Conservation (phyloP, 2,888 invertebrate genomes). For the Ophion obscuratus region DNA sequence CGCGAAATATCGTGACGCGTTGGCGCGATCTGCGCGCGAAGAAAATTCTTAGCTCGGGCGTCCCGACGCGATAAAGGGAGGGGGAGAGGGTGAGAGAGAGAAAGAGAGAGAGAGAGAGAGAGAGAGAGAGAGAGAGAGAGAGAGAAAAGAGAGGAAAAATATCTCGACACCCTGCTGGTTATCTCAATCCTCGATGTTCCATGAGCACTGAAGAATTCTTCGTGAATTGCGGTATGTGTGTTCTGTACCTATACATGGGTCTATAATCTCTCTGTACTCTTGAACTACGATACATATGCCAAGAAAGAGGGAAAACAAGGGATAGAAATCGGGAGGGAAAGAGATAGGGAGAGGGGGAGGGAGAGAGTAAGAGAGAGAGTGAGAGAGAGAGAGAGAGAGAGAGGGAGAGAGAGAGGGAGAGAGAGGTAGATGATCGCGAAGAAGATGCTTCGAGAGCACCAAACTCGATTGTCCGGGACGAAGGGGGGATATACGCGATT, state of each 20-base stretch:
- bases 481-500: constrained; percentile 71
- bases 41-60: constrained; percentile 53
- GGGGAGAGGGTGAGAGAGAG: neutral
- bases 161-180: constrained; percentile 65
- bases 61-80: constrained; percentile 13
- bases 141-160: constrained; percentile 8
- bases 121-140: constrained; percentile 4
- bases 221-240: constrained; percentile 41
- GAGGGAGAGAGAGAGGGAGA: constrained; percentile 57
- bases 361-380: constrained; percentile 63
- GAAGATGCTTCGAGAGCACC: constrained; percentile 45
- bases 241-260: constrained; percentile 19
- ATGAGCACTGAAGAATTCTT: constrained; percentile 51
- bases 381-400: constrained; percentile 47
- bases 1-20: constrained; percentile 66
- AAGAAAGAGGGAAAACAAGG: constrained; percentile 42
- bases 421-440: constrained; percentile 57
- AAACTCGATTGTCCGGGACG: constrained; percentile 24
- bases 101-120: constrained; percentile 8
- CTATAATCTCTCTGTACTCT: constrained; percentile 8
- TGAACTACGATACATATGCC: constrained; percentile 49
- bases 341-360: constrained; percentile 48
- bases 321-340: constrained; percentile 15
- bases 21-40: constrained; percentile 56
- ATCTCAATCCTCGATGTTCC: constrained; percentile 63